These are phyloP conservation scores for Nyctalus aviator DNA, from an alignment of 2,797 vertebrate genomes.

Conservation along the genomic window DNA sequence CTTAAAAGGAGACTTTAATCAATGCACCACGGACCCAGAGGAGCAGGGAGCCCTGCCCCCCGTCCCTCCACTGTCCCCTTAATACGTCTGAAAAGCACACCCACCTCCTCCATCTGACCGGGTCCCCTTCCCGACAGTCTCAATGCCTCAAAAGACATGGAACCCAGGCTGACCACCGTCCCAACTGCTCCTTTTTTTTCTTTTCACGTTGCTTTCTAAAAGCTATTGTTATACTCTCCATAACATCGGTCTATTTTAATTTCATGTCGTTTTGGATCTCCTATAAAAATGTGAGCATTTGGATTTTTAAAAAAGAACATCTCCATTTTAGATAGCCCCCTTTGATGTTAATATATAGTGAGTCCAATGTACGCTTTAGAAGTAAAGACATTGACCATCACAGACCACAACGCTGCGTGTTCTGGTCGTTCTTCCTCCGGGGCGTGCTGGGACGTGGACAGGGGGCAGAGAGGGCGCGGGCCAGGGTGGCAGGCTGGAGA, in stretches of 20 bases:
- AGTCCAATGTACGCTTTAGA: constrained; percentile 82
- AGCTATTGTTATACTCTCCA: constrained; percentile 85
- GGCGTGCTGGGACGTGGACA: background rate
- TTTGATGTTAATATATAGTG: constrained; percentile 82
- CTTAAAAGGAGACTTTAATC: background rate
- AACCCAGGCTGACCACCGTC: constrained; percentile 77
- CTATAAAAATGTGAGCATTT: constrained; percentile 72
- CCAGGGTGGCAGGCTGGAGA: background rate
- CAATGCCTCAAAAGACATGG: constrained; percentile 65
- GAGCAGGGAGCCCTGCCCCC: background rate
- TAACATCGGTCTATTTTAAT: constrained; percentile 86
- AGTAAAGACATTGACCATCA: constrained; percentile 77
- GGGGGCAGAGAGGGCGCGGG: background rate
- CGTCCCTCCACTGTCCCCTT: background rate
- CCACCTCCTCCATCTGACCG: background rate
- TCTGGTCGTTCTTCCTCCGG: constrained; percentile 51
- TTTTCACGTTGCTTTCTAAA: constrained; percentile 80
- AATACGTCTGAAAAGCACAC: constrained; percentile 32
- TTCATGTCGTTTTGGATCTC: constrained; percentile 82
- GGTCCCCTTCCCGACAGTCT: background rate
- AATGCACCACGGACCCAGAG: background rate
- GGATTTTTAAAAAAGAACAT: constrained; percentile 81
- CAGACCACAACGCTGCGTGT: constrained; percentile 69
- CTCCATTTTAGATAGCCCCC: constrained; percentile 83
- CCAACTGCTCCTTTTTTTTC: constrained; percentile 69